Evolutionary conservation across 2,888 invertebrate species (phyloP).

Genomic region (Erynnis tages): DNA sequence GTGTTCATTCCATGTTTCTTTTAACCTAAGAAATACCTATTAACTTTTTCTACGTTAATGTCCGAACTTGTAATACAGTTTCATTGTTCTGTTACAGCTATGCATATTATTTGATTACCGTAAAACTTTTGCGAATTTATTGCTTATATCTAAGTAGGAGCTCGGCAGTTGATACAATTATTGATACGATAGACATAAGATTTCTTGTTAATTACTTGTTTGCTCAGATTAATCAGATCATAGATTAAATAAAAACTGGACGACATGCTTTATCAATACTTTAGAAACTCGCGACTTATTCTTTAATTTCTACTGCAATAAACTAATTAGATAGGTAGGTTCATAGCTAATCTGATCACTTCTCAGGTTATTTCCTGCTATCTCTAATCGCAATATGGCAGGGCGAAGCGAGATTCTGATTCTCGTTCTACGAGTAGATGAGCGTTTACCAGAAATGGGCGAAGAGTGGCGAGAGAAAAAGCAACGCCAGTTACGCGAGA

Average conservation of each 20-base stretch:
- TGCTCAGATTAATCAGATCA: no score
- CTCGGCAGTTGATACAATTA: no score
- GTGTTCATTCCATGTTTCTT: background rate
- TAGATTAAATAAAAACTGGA: no score
- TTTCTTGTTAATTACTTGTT: no score
- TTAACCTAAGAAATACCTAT: background rate
- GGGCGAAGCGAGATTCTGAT: background rate
- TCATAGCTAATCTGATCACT: background rate
- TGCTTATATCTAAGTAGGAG: no score
- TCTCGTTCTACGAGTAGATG: slow-evolving; percentile 9
- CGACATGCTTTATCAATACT: background rate
- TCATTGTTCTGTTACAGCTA: no score
- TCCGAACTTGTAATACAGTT: no score
- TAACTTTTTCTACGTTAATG: background rate
- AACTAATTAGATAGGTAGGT: background rate
- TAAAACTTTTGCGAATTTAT: no score
- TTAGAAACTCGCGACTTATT: background rate
- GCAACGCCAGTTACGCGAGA: no score
- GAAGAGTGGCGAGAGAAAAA: no score
- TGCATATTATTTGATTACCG: no score
- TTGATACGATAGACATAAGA: no score
- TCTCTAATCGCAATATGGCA: slow-evolving; percentile 8
- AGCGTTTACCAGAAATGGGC: slow-evolving; percentile 34
- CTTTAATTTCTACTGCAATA: background rate
- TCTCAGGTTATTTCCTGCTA: background rate